Evolutionary conservation across 2,113 vertebrate species (phyloP), one percentile per base, ranked within the genome.

Genomic region (Merops nubicus): DNA sequence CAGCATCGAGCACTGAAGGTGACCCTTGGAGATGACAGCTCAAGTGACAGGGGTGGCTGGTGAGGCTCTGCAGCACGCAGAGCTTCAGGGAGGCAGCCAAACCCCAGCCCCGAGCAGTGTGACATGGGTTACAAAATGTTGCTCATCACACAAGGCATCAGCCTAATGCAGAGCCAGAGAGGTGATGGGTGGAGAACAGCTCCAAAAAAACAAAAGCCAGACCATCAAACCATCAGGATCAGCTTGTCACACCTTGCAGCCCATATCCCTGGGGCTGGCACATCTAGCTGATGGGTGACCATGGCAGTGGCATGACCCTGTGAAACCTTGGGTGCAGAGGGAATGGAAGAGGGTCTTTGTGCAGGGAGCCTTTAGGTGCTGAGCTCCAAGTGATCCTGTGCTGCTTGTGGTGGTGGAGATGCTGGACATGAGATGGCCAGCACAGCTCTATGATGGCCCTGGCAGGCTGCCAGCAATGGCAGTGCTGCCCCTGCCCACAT

Each of bases 321-420:
- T 51, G 43, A 84, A 92, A 80, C 38, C 25, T 38, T 4, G 4
- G 8, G 12, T 28, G 9, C 26, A 74, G 65, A 50, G 36, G 31
- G 54, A 82, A 2, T 34, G 31, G 16, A 34, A 82, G 31, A 77
- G 15, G 8, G 21, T 47, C 36, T 60, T 56, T 62, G 36, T 40
- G 19, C 29, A 47, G 68, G 14, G 29, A 63, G 2, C 7, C 15
- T 53, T 89, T 77, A 33, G 36, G 23, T 57, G 42, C 68, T n/a
- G 43, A 85, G 18, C 38, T 67, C 59, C 0, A 0, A 64, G 26
- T 0, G 1, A 64, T 51, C 28, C 51, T 48, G 28, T 50, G 40
- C 45, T 81, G n/a, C 36, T 76, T 0, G 0, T 1, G 4, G 20
- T 0, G 1, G 15, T 43, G 47, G 56, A 79, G 34, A 9, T 0